phyloP scores from a whole-genome alignment of 2,888 invertebrate genomes.

The Pollenia angustigena region DNA sequence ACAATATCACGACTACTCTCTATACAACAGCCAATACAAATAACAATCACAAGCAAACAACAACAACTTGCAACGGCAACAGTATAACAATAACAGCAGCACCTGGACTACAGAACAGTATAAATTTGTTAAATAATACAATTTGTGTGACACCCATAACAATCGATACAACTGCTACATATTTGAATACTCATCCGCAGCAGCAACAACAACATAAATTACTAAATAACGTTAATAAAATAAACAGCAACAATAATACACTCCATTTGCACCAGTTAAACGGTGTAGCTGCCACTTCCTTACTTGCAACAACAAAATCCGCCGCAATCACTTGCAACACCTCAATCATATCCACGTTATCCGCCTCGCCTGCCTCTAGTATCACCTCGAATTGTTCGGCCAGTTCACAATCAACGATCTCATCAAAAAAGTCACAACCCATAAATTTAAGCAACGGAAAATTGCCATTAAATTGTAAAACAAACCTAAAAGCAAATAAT shows the following conservation, averaged over 20 bases:
- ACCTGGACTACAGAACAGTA: slow-evolving; percentile 51
- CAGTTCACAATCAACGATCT: slow-evolving; percentile 74
- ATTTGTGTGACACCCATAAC: slow-evolving; percentile 77
- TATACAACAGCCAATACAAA: slow-evolving; percentile 72
- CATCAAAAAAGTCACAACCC: slow-evolving; percentile 78
- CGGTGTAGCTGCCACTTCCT: slow-evolving; percentile 72
- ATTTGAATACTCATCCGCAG: slow-evolving; percentile 61
- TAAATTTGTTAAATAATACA: slow-evolving; percentile 74
- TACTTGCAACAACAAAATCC: slow-evolving; percentile 70
- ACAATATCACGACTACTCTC: slow-evolving; percentile 43
- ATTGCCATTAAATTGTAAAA: slow-evolving; percentile 52
- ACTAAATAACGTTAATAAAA: slow-evolving; percentile 16
- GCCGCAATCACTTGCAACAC: background rate
- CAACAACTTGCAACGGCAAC: slow-evolving; percentile 67
- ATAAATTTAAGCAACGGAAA: slow-evolving; percentile 48
- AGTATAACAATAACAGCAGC: slow-evolving; percentile 76
- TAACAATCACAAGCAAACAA: slow-evolving; percentile 75
- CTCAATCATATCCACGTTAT: slow-evolving; percentile 32
- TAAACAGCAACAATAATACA: slow-evolving; percentile 77
- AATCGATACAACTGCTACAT: slow-evolving; percentile 71
- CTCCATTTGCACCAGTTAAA: slow-evolving; percentile 77
- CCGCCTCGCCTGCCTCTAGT: slow-evolving; percentile 81
- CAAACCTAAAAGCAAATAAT: slow-evolving; percentile 74
- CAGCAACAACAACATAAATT: slow-evolving; percentile 44
- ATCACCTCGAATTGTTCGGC: slow-evolving; percentile 79